phyloP scores from a whole-genome alignment of 1,140 invertebrate genomes.

The Rhopalosiphum padi region DNA sequence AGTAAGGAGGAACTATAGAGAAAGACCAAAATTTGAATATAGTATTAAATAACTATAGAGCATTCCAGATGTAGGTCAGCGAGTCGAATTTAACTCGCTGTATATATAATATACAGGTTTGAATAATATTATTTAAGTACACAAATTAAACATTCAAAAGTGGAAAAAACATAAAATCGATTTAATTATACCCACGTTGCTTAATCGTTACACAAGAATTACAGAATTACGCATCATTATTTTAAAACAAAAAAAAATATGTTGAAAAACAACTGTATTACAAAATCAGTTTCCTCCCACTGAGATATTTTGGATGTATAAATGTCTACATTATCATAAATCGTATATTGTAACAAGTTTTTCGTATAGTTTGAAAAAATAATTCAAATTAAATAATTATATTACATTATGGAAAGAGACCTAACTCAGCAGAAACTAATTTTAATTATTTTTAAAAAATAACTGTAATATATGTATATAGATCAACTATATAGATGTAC shows the following conservation, averaged over 20 bases:
- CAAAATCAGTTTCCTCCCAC: neutral
- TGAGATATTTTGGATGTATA: neutral
- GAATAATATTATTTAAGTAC: neutral
- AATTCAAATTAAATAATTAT: neutral
- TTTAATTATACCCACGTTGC: neutral
- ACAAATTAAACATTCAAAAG: neutral
- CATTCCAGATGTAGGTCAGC: neutral
- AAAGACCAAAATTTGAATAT: neutral
- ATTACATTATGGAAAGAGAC: neutral
- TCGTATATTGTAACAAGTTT: neutral
- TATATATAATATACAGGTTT: neutral
- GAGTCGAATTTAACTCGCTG: neutral
- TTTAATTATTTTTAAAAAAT: neutral
- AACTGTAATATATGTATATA: neutral
- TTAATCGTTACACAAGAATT: neutral
- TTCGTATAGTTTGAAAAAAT: neutral
- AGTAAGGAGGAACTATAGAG: neutral
- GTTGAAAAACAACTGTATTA: neutral
- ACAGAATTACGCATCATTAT: neutral
- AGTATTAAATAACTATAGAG: neutral
- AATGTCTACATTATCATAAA: neutral
- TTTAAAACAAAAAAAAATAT: neutral
- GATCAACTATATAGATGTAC: neutral
- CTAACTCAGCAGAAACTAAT: neutral
- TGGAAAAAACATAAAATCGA: neutral